phyloP scores from a whole-genome alignment of 2,113 vertebrate genomes.

The Numida meleagris region DNA sequence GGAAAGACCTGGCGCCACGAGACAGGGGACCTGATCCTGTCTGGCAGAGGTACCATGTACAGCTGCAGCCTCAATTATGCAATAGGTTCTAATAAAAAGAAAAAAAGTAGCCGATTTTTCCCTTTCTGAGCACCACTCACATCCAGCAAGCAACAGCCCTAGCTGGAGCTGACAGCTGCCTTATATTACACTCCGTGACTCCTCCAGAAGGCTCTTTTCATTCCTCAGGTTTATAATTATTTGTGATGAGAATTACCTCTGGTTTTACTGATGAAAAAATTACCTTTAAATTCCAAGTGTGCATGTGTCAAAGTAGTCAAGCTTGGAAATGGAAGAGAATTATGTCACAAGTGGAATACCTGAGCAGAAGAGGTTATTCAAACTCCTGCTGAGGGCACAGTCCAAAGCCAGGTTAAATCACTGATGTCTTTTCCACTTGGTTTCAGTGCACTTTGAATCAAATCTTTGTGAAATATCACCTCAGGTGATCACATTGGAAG shows the following conservation, averaged over 20 bases:
- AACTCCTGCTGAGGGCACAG: not conserved
- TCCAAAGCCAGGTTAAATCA: not conserved
- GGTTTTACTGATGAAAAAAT: not conserved
- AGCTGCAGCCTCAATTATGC: not conserved
- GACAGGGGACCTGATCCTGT: not conserved
- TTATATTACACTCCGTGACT: not conserved
- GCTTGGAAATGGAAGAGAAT: not conserved
- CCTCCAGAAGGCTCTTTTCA: not conserved
- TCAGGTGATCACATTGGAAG: not conserved
- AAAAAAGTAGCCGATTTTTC: not conserved
- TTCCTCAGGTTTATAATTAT: not conserved
- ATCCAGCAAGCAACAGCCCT: not conserved
- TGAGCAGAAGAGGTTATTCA: not conserved
- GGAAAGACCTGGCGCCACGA: not conserved
- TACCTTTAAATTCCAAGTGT: not conserved
- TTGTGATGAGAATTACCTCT: not conserved
- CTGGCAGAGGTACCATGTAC: not conserved
- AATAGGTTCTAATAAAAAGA: not conserved
- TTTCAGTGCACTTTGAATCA: not conserved
- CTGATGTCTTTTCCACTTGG: not conserved
- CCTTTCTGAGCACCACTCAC: not conserved
- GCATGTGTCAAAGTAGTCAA: not conserved
- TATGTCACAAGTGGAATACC: not conserved
- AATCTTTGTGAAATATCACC: not conserved
- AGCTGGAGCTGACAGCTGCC: not conserved